phyloP scores from a whole-genome alignment of 2,113 vertebrate species.

The Ariopsis seemanni region DNA sequence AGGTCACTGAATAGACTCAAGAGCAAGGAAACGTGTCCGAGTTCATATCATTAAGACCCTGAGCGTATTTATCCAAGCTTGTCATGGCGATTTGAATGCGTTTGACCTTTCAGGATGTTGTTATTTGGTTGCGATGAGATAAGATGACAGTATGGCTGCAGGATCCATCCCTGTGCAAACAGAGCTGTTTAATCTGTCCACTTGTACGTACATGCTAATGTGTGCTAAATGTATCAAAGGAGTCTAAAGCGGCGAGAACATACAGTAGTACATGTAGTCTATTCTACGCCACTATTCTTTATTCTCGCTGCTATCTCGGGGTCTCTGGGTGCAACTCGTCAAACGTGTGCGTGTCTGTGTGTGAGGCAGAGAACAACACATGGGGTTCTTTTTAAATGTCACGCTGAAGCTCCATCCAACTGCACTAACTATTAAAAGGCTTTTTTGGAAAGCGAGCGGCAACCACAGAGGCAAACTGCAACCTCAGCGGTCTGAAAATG shows the following conservation, averaged over 20 bases:
- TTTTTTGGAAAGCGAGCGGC: slow-evolving; percentile 53
- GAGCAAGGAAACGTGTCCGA: not conserved
- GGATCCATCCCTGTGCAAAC: not conserved
- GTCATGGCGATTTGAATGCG: not conserved
- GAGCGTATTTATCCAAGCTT: not conserved
- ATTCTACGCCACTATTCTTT: not conserved
- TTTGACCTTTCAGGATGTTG: not conserved
- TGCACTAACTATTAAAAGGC: slow-evolving; percentile 65
- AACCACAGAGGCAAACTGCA: slow-evolving; percentile 62
- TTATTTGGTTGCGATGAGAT: not conserved
- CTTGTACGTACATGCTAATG: not conserved
- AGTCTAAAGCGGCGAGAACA: not conserved
- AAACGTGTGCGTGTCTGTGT: slow-evolving; percentile 26
- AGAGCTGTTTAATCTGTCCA: not conserved
- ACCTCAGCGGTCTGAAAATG: slow-evolving; percentile 73
- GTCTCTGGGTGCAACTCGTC: slow-evolving; percentile 51
- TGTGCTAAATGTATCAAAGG: slow-evolving; percentile 16
- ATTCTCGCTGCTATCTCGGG: slow-evolving; percentile 27
- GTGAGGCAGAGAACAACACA: slow-evolving; percentile 52
- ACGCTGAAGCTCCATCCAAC: slow-evolving; percentile 50
- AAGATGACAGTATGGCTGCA: not conserved
- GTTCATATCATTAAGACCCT: not conserved
- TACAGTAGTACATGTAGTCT: slow-evolving; percentile 22
- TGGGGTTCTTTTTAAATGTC: slow-evolving; percentile 63
- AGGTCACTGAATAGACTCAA: not conserved